phyloP scores from a whole-genome alignment of 2,888 invertebrate species.

The Cerceris ruficornis region DNA sequence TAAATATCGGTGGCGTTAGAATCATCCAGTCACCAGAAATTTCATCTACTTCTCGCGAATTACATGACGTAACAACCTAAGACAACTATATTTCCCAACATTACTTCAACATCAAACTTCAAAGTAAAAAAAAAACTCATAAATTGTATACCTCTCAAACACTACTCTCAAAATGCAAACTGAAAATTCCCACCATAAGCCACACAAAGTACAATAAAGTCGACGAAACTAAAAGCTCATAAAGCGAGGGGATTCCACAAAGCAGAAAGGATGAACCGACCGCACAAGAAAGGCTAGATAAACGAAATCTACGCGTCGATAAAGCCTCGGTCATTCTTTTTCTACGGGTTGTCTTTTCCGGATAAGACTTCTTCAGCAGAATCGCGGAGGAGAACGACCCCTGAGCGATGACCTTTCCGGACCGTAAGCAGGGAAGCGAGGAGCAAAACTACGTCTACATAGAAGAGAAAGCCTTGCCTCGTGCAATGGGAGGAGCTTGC shows the following conservation, averaged over 20 bases:
- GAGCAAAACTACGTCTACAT: conserved; percentile 4
- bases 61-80: no score
- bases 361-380: background rate
- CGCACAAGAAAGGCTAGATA: conserved; percentile 7
- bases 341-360: background rate
- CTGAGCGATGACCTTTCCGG: conserved; percentile 38
- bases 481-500: conserved; percentile 30
- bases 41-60: no score
- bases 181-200: no score
- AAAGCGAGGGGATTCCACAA: background rate
- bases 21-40: no score
- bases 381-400: conserved; percentile 30
- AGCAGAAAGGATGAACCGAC: background rate
- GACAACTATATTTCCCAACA: no score
- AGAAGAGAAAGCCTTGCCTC: background rate
- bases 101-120: no score
- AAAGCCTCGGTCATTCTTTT: conserved; percentile 1
- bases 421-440: conserved; percentile 11
- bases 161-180: no score
- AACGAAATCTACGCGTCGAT: conserved; percentile 14
- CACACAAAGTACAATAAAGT: no score
- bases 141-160: no score
- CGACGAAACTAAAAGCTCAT: no score
- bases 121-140: no score
- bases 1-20: no score